Conservation (phyloP, 2,888 invertebrate species). For the Bellardia pandia region DNA sequence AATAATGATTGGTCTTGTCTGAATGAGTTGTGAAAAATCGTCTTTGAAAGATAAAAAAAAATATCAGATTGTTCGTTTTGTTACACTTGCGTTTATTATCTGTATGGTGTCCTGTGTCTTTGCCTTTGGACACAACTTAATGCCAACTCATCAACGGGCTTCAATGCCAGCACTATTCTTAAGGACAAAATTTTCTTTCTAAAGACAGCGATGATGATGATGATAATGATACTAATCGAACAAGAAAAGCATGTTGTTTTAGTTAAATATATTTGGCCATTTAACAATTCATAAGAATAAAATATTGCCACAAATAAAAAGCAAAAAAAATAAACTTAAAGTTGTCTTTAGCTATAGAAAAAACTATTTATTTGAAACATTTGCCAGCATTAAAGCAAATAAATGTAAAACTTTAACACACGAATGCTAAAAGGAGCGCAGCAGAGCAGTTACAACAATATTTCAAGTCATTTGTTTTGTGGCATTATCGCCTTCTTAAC, state of each 20-base stretch:
- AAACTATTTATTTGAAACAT: slow-evolving; percentile 43
- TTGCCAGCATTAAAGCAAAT: not conserved
- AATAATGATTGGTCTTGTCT: not conserved
- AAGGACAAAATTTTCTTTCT: not conserved
- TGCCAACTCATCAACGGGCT: slow-evolving; percentile 54
- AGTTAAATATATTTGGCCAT: slow-evolving; percentile 10
- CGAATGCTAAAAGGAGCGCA: not conserved
- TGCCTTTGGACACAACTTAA: slow-evolving; percentile 39
- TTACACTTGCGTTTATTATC: not conserved
- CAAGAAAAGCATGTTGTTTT: slow-evolving; percentile 52
- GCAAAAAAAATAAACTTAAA: slow-evolving; percentile 34
- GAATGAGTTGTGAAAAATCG: not conserved
- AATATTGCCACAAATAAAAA: slow-evolving; percentile 25
- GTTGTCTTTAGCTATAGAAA: slow-evolving; percentile 28
- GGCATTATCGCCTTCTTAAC: slow-evolving; percentile 66
- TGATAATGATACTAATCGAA: slow-evolving; percentile 19
- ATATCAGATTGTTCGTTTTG: slow-evolving; percentile 32
- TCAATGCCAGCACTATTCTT: slow-evolving; percentile 4
- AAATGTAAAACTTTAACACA: slow-evolving; percentile 13
- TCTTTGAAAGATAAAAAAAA: slow-evolving; percentile 31
- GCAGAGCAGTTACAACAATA: slow-evolving; percentile 29
- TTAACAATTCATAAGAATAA: slow-evolving; percentile 52
- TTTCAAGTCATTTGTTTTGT: slow-evolving; percentile 73
- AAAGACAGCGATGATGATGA: not conserved
- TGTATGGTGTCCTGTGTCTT: not conserved